These are phyloP conservation scores for Ictalurus furcatus DNA, from an alignment of 2,113 vertebrate species.

Conservation along the genomic window DNA sequence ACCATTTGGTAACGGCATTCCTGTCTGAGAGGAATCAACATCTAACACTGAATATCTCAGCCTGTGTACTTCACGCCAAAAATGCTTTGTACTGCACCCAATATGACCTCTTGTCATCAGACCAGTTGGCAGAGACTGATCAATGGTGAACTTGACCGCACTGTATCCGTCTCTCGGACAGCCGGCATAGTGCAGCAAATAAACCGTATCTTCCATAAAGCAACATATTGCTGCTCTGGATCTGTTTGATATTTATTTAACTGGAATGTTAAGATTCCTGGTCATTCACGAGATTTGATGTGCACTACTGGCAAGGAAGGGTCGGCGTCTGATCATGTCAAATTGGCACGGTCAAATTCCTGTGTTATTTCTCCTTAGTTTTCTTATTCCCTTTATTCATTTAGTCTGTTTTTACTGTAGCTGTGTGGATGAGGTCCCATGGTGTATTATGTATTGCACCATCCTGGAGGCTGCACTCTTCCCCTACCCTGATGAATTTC, in stretches of 20 bases:
- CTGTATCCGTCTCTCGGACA: constrained; percentile 6
- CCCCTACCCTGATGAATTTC: background rate
- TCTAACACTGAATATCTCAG: background rate
- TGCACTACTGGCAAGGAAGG: background rate
- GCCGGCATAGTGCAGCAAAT: background rate
- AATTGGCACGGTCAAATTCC: background rate
- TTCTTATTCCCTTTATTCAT: background rate
- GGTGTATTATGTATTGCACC: background rate
- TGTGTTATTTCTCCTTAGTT: background rate
- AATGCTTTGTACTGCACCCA: background rate
- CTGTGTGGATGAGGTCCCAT: background rate
- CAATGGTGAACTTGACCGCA: background rate
- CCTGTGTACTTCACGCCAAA: background rate
- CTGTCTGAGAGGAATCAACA: background rate
- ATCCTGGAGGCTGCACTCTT: background rate
- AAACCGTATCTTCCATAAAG: background rate
- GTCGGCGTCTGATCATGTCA: background rate
- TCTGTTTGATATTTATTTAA: background rate
- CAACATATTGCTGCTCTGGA: background rate
- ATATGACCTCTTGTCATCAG: background rate
- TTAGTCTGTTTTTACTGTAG: background rate
- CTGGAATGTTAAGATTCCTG: background rate
- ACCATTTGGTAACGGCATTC: background rate
- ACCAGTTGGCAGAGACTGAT: background rate
- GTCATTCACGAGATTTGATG: background rate